These are phyloP conservation scores for Pithys albifrons DNA, from an alignment of 2,113 vertebrate genomes.

Conservation along the genomic window DNA sequence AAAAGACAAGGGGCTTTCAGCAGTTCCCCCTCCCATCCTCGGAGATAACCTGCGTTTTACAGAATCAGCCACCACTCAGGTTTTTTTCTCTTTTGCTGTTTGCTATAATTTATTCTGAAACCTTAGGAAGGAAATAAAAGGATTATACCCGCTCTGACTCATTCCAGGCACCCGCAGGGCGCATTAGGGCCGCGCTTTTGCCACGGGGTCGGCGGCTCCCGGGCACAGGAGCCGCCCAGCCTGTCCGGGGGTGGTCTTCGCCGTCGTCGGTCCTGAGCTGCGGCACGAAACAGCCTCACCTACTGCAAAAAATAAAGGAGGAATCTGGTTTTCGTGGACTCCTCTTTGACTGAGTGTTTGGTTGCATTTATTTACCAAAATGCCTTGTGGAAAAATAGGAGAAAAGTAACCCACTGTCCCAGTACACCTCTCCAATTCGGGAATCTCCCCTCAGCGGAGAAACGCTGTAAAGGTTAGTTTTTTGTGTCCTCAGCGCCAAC, in stretches of 20 bases:
- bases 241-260: not conserved
- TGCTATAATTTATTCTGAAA: not conserved
- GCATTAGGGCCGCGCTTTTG: not conserved
- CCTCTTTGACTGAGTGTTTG: not conserved
- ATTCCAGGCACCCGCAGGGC: not conserved
- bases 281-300: not conserved
- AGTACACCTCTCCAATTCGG: accelerated
- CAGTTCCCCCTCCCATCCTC: not conserved
- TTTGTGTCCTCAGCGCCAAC: not conserved
- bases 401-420: not conserved
- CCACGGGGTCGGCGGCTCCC: accelerated
- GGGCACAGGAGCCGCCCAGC: not conserved
- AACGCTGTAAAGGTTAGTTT: not conserved
- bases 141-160: not conserved
- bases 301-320: not conserved
- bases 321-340: not conserved
- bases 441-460: not conserved
- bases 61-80: not conserved
- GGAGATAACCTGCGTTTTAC: not conserved
- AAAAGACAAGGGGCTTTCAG: not conserved
- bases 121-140: not conserved
- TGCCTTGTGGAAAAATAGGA: not conserved
- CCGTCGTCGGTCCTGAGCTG: not conserved
- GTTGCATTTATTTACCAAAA: not conserved
- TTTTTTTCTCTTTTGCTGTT: not conserved